Evolutionary conservation across 53 echinoderm and acorn worm genomes (phyloP).

Genomic region (Holothuria leucospilota): DNA sequence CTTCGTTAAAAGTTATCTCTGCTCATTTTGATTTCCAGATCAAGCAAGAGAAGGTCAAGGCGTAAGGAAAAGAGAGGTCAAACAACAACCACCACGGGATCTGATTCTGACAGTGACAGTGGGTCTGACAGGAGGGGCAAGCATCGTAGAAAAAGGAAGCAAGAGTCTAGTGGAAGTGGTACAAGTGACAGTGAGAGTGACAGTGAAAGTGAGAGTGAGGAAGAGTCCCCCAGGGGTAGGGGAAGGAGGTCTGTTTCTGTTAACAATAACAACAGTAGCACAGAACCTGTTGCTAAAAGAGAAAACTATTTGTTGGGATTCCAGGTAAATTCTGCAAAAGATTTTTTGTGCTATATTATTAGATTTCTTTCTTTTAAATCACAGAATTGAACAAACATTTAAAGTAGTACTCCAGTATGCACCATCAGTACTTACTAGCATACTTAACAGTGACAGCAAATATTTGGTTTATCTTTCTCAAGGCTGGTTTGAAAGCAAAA

Average conservation of each 20-base stretch:
- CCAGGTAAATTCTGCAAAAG: conserved; percentile 48
- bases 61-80: conserved; percentile 31
- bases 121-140: not conserved
- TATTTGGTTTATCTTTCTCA: too few species aligned
- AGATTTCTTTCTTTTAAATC: too few species aligned
- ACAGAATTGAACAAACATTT: too few species aligned
- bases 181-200: conserved; percentile 68
- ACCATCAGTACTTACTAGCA: too few species aligned
- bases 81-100: conserved; percentile 44
- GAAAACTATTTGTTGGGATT: conserved; percentile 70
- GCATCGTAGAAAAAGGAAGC: conserved; percentile 28
- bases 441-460: too few species aligned
- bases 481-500: conserved; percentile 84
- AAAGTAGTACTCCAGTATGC: too few species aligned
- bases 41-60: conserved; percentile 24
- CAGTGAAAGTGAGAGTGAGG: conserved; percentile 35
- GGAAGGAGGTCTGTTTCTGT: conserved; percentile 31
- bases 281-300: conserved; percentile 47
- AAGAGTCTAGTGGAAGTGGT: conserved; percentile 62
- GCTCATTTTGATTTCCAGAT: not conserved
- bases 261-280: conserved; percentile 18
- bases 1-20: too few species aligned
- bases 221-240: not conserved
- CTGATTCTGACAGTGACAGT: conserved; percentile 48
- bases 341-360: too few species aligned